phyloP scores from a whole-genome alignment of 2,113 vertebrate species.

The Prionailurus bengalensis region DNA sequence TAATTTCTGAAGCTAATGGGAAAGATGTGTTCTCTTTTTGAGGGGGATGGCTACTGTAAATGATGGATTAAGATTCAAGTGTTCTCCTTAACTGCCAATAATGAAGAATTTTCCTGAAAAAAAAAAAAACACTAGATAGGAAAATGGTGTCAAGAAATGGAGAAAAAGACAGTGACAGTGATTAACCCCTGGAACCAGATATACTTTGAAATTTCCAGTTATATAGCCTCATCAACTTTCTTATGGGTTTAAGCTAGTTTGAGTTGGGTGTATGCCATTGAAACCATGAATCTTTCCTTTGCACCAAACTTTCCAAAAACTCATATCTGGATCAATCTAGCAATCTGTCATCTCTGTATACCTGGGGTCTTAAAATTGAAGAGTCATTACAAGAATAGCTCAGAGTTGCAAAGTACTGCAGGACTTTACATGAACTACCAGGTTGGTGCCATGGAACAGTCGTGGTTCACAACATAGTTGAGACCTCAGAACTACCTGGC shows the following conservation, averaged over 20 bases:
- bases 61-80: neutral
- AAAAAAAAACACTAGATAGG: neutral
- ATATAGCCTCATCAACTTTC: neutral
- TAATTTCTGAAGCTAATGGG: slow-evolving; percentile 5
- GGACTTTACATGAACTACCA: neutral
- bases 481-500: neutral
- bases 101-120: neutral
- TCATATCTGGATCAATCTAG: neutral
- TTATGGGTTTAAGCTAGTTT: neutral
- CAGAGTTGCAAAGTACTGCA: neutral
- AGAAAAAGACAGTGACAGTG: neutral
- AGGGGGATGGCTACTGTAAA: neutral
- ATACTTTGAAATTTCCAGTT: neutral
- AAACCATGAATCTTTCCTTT: neutral
- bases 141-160: neutral
- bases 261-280: neutral
- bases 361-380: neutral
- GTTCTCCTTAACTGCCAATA: neutral
- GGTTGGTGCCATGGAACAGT: neutral
- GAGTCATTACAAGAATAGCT: neutral
- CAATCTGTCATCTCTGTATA: neutral
- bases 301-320: neutral
- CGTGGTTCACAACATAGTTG: neutral
- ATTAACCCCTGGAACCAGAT: neutral
- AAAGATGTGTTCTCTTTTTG: neutral